Conservation (phyloP, 2,888 invertebrate genomes). For the Noctua janthe region DNA sequence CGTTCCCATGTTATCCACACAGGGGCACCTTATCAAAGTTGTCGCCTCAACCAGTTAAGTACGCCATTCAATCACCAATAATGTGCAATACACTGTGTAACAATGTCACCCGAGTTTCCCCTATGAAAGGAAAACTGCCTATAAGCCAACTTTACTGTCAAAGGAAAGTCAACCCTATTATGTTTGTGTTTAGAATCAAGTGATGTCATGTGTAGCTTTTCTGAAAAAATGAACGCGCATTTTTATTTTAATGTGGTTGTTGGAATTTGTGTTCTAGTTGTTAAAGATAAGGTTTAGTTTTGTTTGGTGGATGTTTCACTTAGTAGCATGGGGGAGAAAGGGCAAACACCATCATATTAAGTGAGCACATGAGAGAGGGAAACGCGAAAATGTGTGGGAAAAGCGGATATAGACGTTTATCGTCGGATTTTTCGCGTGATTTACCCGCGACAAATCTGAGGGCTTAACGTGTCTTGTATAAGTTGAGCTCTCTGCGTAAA, state of each 20-base stretch:
- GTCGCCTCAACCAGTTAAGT: constrained; percentile 85
- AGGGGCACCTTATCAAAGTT: constrained; percentile 88
- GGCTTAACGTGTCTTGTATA: constrained; percentile 79
- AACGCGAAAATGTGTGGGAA: constrained; percentile 90
- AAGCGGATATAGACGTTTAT: constrained; percentile 90
- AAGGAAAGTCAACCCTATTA: constrained; percentile 66
- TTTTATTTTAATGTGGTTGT: constrained; percentile 71
- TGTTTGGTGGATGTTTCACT: constrained; percentile 27
- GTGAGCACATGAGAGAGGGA: constrained; percentile 90
- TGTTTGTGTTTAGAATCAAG: constrained; percentile 32
- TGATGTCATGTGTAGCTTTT: constrained; percentile 61
- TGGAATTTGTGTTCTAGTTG: constrained; percentile 24
- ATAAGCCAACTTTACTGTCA: constrained; percentile 54
- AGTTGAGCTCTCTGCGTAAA: constrained; percentile 67
- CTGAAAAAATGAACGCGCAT: constrained; percentile 80
- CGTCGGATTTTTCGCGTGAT: constrained; percentile 90
- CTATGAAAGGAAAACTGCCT: constrained; percentile 69
- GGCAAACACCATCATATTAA: constrained; percentile 90
- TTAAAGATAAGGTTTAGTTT: constrained; percentile 61
- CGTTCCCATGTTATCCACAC: constrained; percentile 77
- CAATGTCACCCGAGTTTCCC: constrained; percentile 87
- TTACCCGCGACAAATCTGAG: constrained; percentile 89
- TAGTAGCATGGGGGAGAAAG: constrained; percentile 83
- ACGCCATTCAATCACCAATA: constrained; percentile 90
- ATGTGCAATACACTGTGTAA: constrained; percentile 90